These are phyloP conservation scores for Drosophila melanogaster DNA, from an alignment of 1,140 invertebrate genomes.

Conservation along the genomic window Release_6_plus_ISO1_MT NC_004354.4:2568501-2569000, in stretches of 20 bases:
- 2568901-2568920: too few species aligned
- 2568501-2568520: conserved; percentile 9
- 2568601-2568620: conserved; percentile 13
- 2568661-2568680: conserved; percentile 1
- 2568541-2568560: conserved; percentile 68
- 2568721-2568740: conserved; percentile 3
- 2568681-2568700: conserved; percentile 48
- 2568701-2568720: conserved; percentile 33
- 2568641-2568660: background rate
- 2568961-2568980: conserved; percentile 30
- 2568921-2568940: too few species aligned
- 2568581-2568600: conserved; percentile 20
- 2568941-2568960: conserved; percentile 1
- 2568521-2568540: conserved; percentile 22
- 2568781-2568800: conserved; percentile 5
- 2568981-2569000: conserved; percentile 64
- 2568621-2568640: conserved; percentile 19
- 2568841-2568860: too few species aligned
- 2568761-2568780: conserved; percentile 6
- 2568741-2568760: conserved; percentile 18
- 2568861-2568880: too few species aligned
- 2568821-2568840: too few species aligned
- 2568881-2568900: too few species aligned
- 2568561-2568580: conserved; percentile 49
- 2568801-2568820: background rate